A percentile compares a stretch with the other conserved stretches of the same genome.
phyloP scores from a whole-genome alignment of 2,888 invertebrate genomes.

The Rugalucina vietnamica region DNA sequence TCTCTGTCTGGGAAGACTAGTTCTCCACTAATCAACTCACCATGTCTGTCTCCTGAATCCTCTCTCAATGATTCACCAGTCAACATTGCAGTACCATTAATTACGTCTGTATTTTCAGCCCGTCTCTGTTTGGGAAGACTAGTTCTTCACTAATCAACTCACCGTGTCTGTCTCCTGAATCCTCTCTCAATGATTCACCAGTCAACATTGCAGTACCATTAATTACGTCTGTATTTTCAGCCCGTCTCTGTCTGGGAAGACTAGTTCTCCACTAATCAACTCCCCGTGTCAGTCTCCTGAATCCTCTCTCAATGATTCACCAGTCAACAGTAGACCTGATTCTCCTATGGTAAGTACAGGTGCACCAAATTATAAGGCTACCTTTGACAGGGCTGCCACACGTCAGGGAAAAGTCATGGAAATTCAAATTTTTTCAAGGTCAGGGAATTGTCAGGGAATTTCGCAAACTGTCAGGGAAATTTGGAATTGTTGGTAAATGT shows the following conservation, averaged over 20 bases:
- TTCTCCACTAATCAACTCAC: slow-evolving; percentile 58
- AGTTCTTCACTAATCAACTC: slow-evolving; percentile 56
- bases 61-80: slow-evolving; percentile 61
- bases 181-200: slow-evolving; percentile 63
- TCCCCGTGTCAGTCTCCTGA: slow-evolving; percentile 67
- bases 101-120: slow-evolving; percentile 56
- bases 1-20: slow-evolving; percentile 46
- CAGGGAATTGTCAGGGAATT: too few species aligned
- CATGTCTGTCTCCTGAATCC: slow-evolving; percentile 65
- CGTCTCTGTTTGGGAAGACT: slow-evolving; percentile 46
- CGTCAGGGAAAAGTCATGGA: too few species aligned
- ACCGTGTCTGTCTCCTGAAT: slow-evolving; percentile 65
- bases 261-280: slow-evolving; percentile 50
- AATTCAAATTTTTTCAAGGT: too few species aligned
- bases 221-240: slow-evolving; percentile 37
- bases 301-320: slow-evolving; percentile 63
- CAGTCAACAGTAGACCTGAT: slow-evolving; percentile 63
- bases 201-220: too few species aligned
- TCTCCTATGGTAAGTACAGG: slow-evolving; percentile 49
- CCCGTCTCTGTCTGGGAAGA: slow-evolving; percentile 48
- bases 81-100: too few species aligned
- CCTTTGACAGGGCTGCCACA: too few species aligned
- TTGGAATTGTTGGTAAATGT: too few species aligned
- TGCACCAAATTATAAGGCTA: too few species aligned
- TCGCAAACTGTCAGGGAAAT: too few species aligned